Percentiles rank a stretch among this genome's conserved stretches.
Evolutionary conservation across 2,888 invertebrate genomes (phyloP).

Genomic region (Harpalus rufipes): DNA sequence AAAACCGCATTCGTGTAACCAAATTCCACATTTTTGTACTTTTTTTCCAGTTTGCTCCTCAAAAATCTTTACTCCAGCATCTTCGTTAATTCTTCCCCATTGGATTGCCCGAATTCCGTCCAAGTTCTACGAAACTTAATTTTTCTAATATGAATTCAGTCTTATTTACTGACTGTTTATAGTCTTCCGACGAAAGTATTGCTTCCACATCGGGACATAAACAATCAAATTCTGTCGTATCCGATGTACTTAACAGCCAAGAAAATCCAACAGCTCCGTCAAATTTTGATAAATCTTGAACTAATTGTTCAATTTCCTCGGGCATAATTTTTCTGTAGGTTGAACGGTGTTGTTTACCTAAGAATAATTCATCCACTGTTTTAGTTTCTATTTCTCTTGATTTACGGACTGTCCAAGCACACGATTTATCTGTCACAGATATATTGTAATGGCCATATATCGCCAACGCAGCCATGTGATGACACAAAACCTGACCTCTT

Average conservation of each 20-base stretch:
- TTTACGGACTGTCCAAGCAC: slow-evolving; percentile 16
- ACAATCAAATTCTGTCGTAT: neutral
- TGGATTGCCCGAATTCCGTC: slow-evolving; percentile 20
- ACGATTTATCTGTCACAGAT: slow-evolving; percentile 28
- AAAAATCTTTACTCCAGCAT: slow-evolving; percentile 17
- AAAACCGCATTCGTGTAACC: slow-evolving; percentile 32
- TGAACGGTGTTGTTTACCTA: slow-evolving; percentile 34
- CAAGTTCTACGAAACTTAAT: slow-evolving; percentile 14
- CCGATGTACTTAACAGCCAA: slow-evolving; percentile 13
- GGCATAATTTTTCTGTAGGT: slow-evolving; percentile 10
- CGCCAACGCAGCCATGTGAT: slow-evolving; percentile 54
- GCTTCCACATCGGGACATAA: slow-evolving; percentile 4
- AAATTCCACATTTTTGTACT: neutral
- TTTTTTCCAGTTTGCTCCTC: slow-evolving; percentile 8
- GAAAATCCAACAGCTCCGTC: slow-evolving; percentile 36
- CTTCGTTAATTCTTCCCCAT: slow-evolving; percentile 17
- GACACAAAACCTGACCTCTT: slow-evolving; percentile 37
- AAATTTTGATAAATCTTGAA: slow-evolving; percentile 22
- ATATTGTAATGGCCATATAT: no score
- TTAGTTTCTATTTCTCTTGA: slow-evolving; percentile 1
- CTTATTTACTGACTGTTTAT: slow-evolving; percentile 20
- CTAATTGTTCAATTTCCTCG: slow-evolving; percentile 14
- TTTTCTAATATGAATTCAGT: slow-evolving; percentile 9
- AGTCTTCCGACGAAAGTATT: slow-evolving; percentile 19
- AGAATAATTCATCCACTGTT: slow-evolving; percentile 29